Evolutionary conservation across 2,797 vertebrate genomes (phyloP), one percentile per base, ranked within the genome.

Genomic region (Liparis tanakae): DNA sequence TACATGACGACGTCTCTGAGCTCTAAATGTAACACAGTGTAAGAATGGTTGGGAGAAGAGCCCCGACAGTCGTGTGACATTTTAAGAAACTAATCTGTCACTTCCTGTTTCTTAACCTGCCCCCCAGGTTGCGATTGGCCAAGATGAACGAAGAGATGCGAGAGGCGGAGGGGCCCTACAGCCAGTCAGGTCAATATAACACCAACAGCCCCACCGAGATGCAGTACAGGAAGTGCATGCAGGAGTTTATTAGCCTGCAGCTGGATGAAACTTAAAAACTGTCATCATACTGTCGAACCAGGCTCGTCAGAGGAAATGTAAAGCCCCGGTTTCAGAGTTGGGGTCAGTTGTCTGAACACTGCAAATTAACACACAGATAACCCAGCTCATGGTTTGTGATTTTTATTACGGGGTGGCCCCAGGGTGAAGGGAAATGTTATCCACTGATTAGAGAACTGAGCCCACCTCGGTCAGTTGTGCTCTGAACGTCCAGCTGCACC

Each of bases 71-170:
- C 30, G 57, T 39, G 20, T 46, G 41, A 13, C 0, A 46, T 33
- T 33, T 46, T 50, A 20, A 46, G 37, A 60, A 0, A 6, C 15
- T 69, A 36, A 80, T 22, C 17, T 50, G 18, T 68, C 33, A 20
- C 60, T 41, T 46, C 15, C 10, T 62, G 37, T 76, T 64, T 67
- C 34, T 72, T 2, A 7, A 10, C 34, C 41, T 12, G 1, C 44
- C 71, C 44, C n/a, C 3, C 87, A 99, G 98, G 92, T 90, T 99
- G 89, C 96, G 98, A 46, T 92, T 99, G 88, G 98, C 98, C 66
- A 96, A 97, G 94, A 99, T 99, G 98, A 99, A 99, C 37, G 98
- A 99, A 91, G 98, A 99, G 89, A 99, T 99, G 98, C 96, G 97
- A 7, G 98, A 99, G 93, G 96, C 97, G 0, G 98, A 99, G 93